A percentile compares a stretch with the other conserved stretches of the same genome.
These are phyloP conservation scores for Nesidiocoris tenuis DNA, from an alignment of 2,888 invertebrate species.

Conservation along the genomic window DNA sequence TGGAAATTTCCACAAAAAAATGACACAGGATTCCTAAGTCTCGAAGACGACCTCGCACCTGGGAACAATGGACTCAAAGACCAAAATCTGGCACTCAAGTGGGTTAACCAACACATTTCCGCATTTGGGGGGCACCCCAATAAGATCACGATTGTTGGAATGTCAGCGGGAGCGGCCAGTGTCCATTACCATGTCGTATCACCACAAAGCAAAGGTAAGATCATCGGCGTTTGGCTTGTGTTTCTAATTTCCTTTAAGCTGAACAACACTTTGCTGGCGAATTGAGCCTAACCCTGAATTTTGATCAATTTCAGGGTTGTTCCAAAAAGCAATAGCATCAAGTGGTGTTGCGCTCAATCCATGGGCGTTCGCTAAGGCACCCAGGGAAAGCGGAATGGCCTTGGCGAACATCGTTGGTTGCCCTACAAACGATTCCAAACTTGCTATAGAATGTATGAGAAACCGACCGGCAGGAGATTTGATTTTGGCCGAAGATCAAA, in stretches of 20 bases:
- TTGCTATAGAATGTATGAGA: conserved; percentile 66
- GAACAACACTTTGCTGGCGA: too few species aligned
- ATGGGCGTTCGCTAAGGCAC: conserved; percentile 62
- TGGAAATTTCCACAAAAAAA: too few species aligned
- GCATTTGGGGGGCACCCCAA: conserved; percentile 60
- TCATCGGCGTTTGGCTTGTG: too few species aligned
- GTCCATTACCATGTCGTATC: conserved; percentile 71
- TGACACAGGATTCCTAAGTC: conserved; percentile 74
- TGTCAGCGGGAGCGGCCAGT: conserved; percentile 54
- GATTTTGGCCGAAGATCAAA: background rate
- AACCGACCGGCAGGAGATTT: conserved; percentile 58
- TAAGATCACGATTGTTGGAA: conserved; percentile 66
- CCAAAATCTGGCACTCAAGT: conserved; percentile 56
- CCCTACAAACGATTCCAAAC: conserved; percentile 58
- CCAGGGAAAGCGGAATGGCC: conserved; percentile 63
- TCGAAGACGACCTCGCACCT: conserved; percentile 66
- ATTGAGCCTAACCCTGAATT: too few species aligned
- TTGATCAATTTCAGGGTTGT: too few species aligned
- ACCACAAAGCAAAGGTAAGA: conserved; percentile 52
- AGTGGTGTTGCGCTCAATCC: conserved; percentile 69
- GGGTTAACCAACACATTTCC: conserved; percentile 56
- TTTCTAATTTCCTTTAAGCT: too few species aligned
- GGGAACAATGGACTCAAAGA: conserved; percentile 74
- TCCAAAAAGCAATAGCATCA: conserved; percentile 65
- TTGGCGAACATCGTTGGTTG: conserved; percentile 68